These are phyloP conservation scores for Pseudococcus longispinus DNA, from an alignment of 2,888 invertebrate genomes.

Conservation along the genomic window DNA sequence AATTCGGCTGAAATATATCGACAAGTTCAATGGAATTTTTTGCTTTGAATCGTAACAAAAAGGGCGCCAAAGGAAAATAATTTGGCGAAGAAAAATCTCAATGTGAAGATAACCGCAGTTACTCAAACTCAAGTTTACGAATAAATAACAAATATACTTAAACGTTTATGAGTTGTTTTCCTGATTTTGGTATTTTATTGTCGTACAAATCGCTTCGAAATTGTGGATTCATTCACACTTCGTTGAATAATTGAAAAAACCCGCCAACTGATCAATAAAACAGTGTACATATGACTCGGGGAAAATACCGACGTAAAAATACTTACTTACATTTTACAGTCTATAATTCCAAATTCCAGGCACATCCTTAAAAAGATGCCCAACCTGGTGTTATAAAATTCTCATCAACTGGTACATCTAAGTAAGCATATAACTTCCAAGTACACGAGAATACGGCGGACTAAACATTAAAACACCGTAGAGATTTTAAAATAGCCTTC, in stretches of 20 bases:
- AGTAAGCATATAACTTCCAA: not conserved
- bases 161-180: constrained; percentile 11
- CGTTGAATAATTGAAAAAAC: constrained; percentile 29
- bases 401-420: not conserved
- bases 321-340: not conserved
- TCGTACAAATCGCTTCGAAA: constrained; percentile 25
- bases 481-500: constrained; percentile 1
- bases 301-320: not conserved
- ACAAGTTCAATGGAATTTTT: not conserved
- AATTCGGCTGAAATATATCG: not conserved
- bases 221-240: not conserved
- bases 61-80: not conserved
- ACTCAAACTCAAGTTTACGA: not conserved
- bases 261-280: not conserved
- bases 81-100: not conserved
- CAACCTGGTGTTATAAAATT: not conserved
- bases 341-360: not conserved
- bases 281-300: not conserved
- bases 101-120: not conserved
- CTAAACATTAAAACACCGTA: not conserved
- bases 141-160: constrained; percentile 10
- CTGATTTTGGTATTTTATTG: constrained; percentile 21
- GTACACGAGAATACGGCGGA: not conserved
- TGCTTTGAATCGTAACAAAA: not conserved
- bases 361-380: not conserved